These are phyloP conservation scores for Protobothrops mucrosquamatus DNA, from an alignment of 2,113 vertebrate species.

Conservation along the genomic window DNA sequence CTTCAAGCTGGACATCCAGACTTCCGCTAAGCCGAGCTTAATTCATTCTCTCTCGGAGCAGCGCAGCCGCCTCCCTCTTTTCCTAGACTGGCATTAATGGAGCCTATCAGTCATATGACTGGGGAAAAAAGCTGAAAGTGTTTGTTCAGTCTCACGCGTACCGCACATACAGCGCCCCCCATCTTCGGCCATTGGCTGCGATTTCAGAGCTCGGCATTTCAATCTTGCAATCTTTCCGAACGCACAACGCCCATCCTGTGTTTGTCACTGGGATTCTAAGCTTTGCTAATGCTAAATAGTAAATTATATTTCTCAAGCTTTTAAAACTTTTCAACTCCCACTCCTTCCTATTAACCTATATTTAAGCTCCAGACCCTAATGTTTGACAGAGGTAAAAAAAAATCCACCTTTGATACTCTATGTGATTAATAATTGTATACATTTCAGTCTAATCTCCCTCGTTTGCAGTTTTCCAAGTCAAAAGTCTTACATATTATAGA, in stretches of 20 bases:
- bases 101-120: conserved; percentile 43
- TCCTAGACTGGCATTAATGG: neutral
- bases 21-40: neutral
- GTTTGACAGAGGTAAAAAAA: neutral
- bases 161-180: conserved; percentile 32
- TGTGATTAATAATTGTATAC: neutral
- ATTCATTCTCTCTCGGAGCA: neutral
- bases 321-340: neutral
- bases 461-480: neutral
- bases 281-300: conserved; percentile 1
- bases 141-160: neutral
- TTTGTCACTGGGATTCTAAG: conserved; percentile 14
- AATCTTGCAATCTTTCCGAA: neutral
- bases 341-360: neutral
- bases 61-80: conserved; percentile 5
- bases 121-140: neutral
- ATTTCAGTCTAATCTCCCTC: neutral
- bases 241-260: conserved; percentile 37
- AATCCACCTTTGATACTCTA: neutral
- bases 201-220: conserved; percentile 2
- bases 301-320: neutral
- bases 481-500: neutral
- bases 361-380: neutral
- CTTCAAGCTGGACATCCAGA: conserved; percentile 31
- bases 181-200: conserved; percentile 20